phyloP scores from a whole-genome alignment of 2,797 vertebrate species.

The Argya squamiceps region DNA sequence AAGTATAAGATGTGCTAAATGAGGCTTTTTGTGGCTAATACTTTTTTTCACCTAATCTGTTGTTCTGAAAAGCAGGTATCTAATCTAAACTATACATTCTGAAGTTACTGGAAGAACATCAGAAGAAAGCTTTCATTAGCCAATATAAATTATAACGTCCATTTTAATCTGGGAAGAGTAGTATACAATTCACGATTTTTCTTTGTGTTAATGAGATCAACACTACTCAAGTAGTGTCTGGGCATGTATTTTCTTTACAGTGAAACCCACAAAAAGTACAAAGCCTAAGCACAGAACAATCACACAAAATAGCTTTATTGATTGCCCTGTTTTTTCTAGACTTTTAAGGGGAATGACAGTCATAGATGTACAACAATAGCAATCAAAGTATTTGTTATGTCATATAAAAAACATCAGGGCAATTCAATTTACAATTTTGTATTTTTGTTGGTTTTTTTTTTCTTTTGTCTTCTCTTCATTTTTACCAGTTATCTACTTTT shows the following conservation, averaged over 20 bases:
- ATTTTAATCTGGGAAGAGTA: neutral
- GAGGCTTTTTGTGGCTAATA: neutral
- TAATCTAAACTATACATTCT: neutral
- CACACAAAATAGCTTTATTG: neutral
- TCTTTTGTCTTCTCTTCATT: neutral
- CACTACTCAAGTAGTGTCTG: neutral
- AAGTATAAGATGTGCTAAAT: neutral
- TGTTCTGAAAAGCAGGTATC: neutral
- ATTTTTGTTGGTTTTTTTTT: neutral
- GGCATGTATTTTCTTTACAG: neutral
- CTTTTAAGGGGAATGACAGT: neutral
- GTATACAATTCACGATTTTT: neutral
- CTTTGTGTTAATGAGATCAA: neutral
- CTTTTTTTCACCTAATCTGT: neutral
- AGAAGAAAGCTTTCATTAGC: neutral
- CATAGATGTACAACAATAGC: neutral
- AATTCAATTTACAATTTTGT: neutral
- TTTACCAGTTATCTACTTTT: neutral
- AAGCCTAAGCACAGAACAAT: neutral
- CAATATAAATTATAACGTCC: neutral
- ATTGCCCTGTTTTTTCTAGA: neutral
- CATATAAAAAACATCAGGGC: neutral
- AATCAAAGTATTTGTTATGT: neutral
- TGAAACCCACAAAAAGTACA: neutral
- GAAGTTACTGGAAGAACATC: neutral